phyloP scores from a whole-genome alignment of 2,888 invertebrate species.

The Aphodius sticticus region DNA sequence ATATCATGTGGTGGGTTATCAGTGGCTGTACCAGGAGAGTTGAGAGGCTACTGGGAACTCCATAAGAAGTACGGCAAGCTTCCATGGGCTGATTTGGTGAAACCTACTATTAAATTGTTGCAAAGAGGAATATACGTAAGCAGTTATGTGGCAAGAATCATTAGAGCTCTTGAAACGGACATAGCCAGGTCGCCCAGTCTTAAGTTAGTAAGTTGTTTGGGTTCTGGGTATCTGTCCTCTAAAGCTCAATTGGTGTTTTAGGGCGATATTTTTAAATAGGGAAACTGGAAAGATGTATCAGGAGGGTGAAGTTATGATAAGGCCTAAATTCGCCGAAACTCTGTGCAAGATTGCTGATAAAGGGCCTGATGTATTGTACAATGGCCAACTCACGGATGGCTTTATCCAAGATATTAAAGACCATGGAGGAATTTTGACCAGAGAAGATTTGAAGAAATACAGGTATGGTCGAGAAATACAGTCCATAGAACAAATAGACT shows the following conservation, averaged over 20 bases:
- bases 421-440: constrained; percentile 45
- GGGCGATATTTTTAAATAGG: constrained; percentile 69
- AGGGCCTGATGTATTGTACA: constrained; percentile 78
- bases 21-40: constrained; percentile 86
- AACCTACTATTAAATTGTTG: constrained; percentile 77
- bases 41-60: constrained; percentile 81
- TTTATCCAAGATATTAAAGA: constrained; percentile 74
- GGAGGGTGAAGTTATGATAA: constrained; percentile 71
- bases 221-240: not conserved
- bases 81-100: constrained; percentile 79
- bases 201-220: constrained; percentile 58
- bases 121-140: constrained; percentile 73
- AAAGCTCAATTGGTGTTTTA: constrained; percentile 40
- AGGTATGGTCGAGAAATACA: no score
- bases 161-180: constrained; percentile 60
- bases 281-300: constrained; percentile 67
- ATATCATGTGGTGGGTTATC: constrained; percentile 68
- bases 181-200: constrained; percentile 70
- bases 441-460: constrained; percentile 44
- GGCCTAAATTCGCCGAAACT: constrained; percentile 74
- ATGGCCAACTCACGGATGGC: constrained; percentile 71
- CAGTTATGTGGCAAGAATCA: constrained; percentile 68
- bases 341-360: constrained; percentile 72
- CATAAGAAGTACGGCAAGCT: constrained; percentile 76
- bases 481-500: not conserved